These are phyloP conservation scores for Griposia aprilina DNA, from an alignment of 2,888 invertebrate genomes.

Conservation along the genomic window DNA sequence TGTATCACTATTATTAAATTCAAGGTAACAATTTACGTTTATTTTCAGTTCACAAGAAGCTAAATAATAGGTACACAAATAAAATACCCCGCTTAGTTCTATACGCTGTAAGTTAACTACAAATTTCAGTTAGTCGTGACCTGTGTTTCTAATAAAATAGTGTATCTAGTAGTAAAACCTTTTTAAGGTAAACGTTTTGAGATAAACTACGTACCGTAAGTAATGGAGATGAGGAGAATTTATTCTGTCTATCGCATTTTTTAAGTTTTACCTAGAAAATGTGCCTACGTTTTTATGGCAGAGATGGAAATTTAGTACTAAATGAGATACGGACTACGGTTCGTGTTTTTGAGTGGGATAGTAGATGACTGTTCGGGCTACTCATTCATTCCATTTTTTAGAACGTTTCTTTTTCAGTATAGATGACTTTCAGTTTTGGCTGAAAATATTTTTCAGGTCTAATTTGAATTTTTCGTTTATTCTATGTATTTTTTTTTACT, in stretches of 20 bases:
- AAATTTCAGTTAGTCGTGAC: slow-evolving; percentile 62
- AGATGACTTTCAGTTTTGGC: slow-evolving; percentile 13
- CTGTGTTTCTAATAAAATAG: slow-evolving; percentile 58
- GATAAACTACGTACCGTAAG: slow-evolving; percentile 63
- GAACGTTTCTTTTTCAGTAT: background rate
- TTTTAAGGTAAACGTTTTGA: slow-evolving; percentile 63
- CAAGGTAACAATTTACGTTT: slow-evolving; percentile 23
- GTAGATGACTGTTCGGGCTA: slow-evolving; percentile 37
- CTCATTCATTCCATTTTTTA: slow-evolving; percentile 33
- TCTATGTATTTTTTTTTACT: background rate
- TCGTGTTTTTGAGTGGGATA: slow-evolving; percentile 48
- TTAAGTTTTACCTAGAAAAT: slow-evolving; percentile 57
- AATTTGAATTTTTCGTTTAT: background rate
- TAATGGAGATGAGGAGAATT: slow-evolving; percentile 66
- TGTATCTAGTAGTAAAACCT: slow-evolving; percentile 57
- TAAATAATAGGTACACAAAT: slow-evolving; percentile 52
- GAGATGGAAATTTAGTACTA: slow-evolving; percentile 53
- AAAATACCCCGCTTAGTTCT: slow-evolving; percentile 52
- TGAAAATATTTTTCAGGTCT: background rate
- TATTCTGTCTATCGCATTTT: slow-evolving; percentile 60
- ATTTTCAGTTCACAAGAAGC: slow-evolving; percentile 18
- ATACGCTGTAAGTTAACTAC: slow-evolving; percentile 47
- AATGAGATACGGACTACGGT: slow-evolving; percentile 50
- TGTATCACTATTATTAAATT: slow-evolving; percentile 13
- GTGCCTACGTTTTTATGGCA: slow-evolving; percentile 60